Percentiles rank a stretch among this genome's conserved stretches.
These are phyloP conservation scores for Idaea aversata DNA, from an alignment of 2,888 invertebrate species.

Conservation along the genomic window DNA sequence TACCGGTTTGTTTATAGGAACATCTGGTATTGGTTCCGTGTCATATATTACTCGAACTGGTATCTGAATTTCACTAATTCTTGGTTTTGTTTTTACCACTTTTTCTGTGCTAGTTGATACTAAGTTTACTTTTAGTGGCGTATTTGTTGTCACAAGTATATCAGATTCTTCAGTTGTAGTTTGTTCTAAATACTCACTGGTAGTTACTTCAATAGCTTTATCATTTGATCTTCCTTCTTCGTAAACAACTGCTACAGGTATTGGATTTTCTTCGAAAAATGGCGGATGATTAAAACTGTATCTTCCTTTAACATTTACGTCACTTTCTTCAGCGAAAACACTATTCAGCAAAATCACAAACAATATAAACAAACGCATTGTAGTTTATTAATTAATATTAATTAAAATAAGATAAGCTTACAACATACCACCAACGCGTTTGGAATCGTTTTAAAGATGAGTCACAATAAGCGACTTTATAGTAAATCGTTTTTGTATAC, in stretches of 20 bases:
- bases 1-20: slow-evolving; percentile 10
- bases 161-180: slow-evolving; percentile 8
- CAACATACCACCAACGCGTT: slow-evolving; percentile 51
- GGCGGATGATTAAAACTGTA: slow-evolving; percentile 47
- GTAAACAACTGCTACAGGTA: slow-evolving; percentile 33
- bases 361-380: slow-evolving; percentile 34
- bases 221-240: slow-evolving; percentile 18
- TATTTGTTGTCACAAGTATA: slow-evolving; percentile 13
- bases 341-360: slow-evolving; percentile 23
- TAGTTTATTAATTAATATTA: slow-evolving; percentile 15
- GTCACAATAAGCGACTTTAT: slow-evolving; percentile 39
- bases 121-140: slow-evolving; percentile 11
- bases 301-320: slow-evolving; percentile 16
- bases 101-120: slow-evolving; percentile 10
- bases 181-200: not conserved
- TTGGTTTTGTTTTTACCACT: not conserved
- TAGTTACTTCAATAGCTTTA: slow-evolving; percentile 1
- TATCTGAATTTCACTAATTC: slow-evolving; percentile 24
- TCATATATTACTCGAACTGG: slow-evolving; percentile 40
- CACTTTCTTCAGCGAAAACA: slow-evolving; percentile 20
- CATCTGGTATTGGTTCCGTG: slow-evolving; percentile 12
- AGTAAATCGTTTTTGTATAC: slow-evolving; percentile 44
- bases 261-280: slow-evolving; percentile 32
- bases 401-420: slow-evolving; percentile 28
- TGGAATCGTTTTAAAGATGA: slow-evolving; percentile 58